A percentile compares a stretch with the other conserved stretches of the same genome.
Evolutionary conservation across 23 tunicate genomes (phyloP).

Genomic region (Aplidium turbinatum): DNA sequence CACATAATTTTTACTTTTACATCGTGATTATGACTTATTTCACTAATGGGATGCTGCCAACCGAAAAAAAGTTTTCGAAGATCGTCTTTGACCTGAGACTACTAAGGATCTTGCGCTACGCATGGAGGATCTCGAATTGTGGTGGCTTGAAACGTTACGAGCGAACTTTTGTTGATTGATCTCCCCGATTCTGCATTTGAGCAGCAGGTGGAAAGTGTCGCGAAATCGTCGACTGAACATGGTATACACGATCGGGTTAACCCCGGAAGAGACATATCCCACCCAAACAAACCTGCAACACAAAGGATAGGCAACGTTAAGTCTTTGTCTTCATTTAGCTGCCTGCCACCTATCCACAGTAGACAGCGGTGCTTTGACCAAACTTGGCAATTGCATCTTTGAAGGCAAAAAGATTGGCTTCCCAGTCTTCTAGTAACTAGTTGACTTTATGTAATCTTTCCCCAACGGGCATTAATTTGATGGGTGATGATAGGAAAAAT

Average conservation of each 20-base stretch:
- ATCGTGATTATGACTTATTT: too few relatives aligned
- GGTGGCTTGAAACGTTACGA: constrained; percentile 2
- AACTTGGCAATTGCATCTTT: too few relatives aligned
- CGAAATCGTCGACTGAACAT: constrained; percentile 88
- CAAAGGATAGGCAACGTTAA: neutral
- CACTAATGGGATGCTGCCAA: neutral
- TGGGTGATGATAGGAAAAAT: too few relatives aligned
- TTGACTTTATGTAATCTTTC: too few relatives aligned
- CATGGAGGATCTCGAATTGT: constrained; percentile 6
- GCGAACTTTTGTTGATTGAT: constrained; percentile 17
- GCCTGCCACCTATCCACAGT: too few relatives aligned
- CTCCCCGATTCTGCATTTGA: constrained; percentile 42
- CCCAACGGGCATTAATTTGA: too few relatives aligned
- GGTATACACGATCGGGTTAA: constrained; percentile 92
- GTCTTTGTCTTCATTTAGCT: too few relatives aligned
- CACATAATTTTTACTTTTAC: too few relatives aligned
- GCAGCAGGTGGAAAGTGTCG: constrained; percentile 56
- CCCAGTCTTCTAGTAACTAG: too few relatives aligned
- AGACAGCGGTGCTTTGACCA: too few relatives aligned
- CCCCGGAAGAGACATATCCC: constrained; percentile 92
- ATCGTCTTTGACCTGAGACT: neutral
- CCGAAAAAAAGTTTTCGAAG: too few relatives aligned
- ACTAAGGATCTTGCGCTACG: neutral
- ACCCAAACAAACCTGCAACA: constrained; percentile 90
- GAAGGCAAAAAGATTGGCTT: too few relatives aligned